phyloP scores from a whole-genome alignment of 2,888 invertebrate species.

The Cremastinae sp. region DNA sequence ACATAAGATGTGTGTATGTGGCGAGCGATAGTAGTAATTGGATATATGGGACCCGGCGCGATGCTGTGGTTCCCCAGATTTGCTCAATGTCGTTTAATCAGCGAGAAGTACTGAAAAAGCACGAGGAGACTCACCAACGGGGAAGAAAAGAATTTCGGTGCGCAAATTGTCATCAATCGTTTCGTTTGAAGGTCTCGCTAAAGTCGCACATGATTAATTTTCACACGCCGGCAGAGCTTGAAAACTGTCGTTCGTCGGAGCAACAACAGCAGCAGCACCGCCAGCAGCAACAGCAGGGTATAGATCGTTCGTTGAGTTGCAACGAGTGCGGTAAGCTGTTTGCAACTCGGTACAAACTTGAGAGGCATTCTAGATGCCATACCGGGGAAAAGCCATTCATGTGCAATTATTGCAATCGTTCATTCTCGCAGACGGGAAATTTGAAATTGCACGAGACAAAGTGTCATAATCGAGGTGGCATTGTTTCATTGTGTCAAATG shows the following conservation, averaged over 20 bases:
- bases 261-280: too few relatives aligned
- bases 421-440: constrained; percentile 77
- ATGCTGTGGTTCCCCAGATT: constrained; percentile 64
- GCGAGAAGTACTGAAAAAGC: constrained; percentile 75
- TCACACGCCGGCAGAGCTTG: constrained; percentile 71
- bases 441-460: constrained; percentile 75
- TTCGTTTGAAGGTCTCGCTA: constrained; percentile 76
- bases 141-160: constrained; percentile 75
- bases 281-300: constrained; percentile 34
- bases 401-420: constrained; percentile 75
- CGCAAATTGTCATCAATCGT: constrained; percentile 76
- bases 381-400: constrained; percentile 76
- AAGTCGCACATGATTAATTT: constrained; percentile 77
- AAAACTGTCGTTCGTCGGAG: too few relatives aligned
- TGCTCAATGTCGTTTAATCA: constrained; percentile 78
- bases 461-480: constrained; percentile 72
- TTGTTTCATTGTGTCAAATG: constrained; percentile 59
- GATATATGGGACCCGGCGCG: too few relatives aligned
- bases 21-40: too few relatives aligned
- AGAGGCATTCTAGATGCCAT: constrained; percentile 74
- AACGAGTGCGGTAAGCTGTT: constrained; percentile 76
- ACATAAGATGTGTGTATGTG: too few relatives aligned
- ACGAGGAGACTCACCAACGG: constrained; percentile 75
- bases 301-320: constrained; percentile 62
- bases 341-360: constrained; percentile 76